phyloP scores from a whole-genome alignment of 2,888 invertebrate species.

The Villa cingulata region DNA sequence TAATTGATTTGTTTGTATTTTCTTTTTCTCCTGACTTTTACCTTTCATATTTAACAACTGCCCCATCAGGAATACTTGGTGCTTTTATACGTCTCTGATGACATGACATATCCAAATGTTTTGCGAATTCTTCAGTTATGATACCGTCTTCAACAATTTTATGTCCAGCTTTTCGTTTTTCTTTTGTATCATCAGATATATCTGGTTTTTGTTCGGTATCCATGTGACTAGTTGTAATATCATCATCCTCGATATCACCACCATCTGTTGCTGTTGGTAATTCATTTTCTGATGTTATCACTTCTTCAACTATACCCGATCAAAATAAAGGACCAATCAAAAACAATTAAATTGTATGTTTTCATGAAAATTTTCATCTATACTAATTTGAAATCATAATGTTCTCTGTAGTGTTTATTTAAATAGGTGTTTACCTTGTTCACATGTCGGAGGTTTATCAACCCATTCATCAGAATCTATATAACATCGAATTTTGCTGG shows the following conservation, averaged over 20 bases:
- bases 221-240: slow-evolving; percentile 3
- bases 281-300: no score
- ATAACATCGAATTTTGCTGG: slow-evolving; percentile 24
- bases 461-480: slow-evolving; percentile 31
- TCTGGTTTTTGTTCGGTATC: neutral
- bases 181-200: slow-evolving; percentile 3
- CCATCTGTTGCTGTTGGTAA: no score
- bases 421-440: slow-evolving; percentile 15
- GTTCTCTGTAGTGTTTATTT: no score
- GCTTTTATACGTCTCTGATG: slow-evolving; percentile 28
- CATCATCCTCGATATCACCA: neutral
- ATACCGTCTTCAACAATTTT: slow-evolving; percentile 26
- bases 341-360: no score
- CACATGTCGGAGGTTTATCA: slow-evolving; percentile 28
- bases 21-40: neutral
- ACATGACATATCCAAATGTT: slow-evolving; percentile 31
- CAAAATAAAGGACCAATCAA: no score
- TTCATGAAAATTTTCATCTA: no score
- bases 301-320: no score
- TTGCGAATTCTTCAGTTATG: slow-evolving; percentile 24
- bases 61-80: slow-evolving; percentile 31
- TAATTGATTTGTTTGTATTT: neutral
- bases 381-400: no score
- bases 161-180: slow-evolving; percentile 20
- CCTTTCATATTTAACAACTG: slow-evolving; percentile 28